A percentile compares a stretch with the other conserved stretches of the same genome.
phyloP scores from a whole-genome alignment of 2,113 vertebrate species.

The Poeciliopsis prolifica region DNA sequence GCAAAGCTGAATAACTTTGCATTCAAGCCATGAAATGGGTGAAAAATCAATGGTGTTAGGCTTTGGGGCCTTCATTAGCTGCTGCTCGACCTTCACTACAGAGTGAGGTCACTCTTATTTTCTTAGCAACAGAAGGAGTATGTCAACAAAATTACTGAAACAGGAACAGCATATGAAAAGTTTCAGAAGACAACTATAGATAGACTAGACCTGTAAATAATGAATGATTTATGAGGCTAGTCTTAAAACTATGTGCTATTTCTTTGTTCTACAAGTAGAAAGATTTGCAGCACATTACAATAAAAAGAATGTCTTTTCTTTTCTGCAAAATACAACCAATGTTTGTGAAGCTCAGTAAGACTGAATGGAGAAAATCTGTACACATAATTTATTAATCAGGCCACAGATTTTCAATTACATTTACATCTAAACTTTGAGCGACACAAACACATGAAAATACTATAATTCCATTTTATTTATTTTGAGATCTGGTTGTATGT shows the following conservation, averaged over 20 bases:
- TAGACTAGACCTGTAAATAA: conserved; percentile 63
- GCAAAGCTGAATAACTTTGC: conserved; percentile 53
- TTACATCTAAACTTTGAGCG: no score
- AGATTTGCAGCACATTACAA: conserved; percentile 9
- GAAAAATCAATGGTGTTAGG: conserved; percentile 67
- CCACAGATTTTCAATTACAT: no score
- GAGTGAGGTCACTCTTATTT: conserved; percentile 69
- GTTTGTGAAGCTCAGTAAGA: no score
- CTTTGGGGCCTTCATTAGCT: conserved; percentile 73
- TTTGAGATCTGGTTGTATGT: neutral
- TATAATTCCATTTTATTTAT: neutral
- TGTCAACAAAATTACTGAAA: conserved; percentile 76
- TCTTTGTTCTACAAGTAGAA: conserved; percentile 45
- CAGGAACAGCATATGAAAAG: conserved; percentile 49
- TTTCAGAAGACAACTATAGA: conserved; percentile 61
- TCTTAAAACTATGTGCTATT: conserved; percentile 40
- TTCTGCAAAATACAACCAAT: no score
- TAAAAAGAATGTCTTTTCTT: neutral
- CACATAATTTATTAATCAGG: no score
- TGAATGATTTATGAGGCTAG: conserved; percentile 74
- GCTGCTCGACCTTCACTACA: conserved; percentile 64
- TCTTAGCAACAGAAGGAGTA: conserved; percentile 65
- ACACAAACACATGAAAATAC: neutral
- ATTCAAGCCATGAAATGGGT: conserved; percentile 54
- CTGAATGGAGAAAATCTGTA: no score